Conservation (phyloP, 2,888 invertebrate species). For the Scaptomyza parva region DNA sequence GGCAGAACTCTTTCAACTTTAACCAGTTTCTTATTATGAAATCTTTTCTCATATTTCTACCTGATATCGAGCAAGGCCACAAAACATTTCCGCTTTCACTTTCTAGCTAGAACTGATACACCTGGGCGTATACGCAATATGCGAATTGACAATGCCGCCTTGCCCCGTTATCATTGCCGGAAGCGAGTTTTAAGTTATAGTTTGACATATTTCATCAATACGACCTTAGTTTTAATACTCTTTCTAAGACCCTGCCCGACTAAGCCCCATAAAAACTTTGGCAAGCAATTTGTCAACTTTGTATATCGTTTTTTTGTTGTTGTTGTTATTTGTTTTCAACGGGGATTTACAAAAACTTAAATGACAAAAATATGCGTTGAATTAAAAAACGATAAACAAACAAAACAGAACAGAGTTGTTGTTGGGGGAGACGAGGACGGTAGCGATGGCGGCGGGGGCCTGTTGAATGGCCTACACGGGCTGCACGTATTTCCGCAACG, state of each 20-base stretch:
- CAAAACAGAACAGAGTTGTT: constrained; percentile 14
- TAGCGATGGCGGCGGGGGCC: not conserved
- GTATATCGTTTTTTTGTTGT: not conserved
- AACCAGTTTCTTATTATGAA: no score
- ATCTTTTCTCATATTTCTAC: no score
- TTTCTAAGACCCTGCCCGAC: not conserved
- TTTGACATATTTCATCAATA: constrained; percentile 34
- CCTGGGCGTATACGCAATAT: constrained; percentile 42
- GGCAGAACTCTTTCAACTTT: no score
- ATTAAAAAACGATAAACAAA: constrained; percentile 73
- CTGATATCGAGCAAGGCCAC: constrained; percentile 25
- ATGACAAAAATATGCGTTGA: constrained; percentile 47
- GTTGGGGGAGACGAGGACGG: not conserved
- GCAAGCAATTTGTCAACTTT: constrained; percentile 44
- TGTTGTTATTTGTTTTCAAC: not conserved
- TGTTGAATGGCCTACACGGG: constrained; percentile 18
- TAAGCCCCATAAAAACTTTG: constrained; percentile 10
- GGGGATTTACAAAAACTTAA: constrained; percentile 42
- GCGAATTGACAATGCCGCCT: constrained; percentile 18
- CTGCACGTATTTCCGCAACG: constrained; percentile 71
- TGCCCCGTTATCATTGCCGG: constrained; percentile 49
- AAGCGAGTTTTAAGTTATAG: constrained; percentile 34
- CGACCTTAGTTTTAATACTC: constrained; percentile 10
- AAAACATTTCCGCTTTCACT: constrained; percentile 49
- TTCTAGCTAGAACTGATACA: constrained; percentile 1